A percentile compares a stretch with the other conserved stretches of the same genome.
Evolutionary conservation across 2,113 vertebrate species (phyloP).

Genomic region (Rhinichthys klamathensis): DNA sequence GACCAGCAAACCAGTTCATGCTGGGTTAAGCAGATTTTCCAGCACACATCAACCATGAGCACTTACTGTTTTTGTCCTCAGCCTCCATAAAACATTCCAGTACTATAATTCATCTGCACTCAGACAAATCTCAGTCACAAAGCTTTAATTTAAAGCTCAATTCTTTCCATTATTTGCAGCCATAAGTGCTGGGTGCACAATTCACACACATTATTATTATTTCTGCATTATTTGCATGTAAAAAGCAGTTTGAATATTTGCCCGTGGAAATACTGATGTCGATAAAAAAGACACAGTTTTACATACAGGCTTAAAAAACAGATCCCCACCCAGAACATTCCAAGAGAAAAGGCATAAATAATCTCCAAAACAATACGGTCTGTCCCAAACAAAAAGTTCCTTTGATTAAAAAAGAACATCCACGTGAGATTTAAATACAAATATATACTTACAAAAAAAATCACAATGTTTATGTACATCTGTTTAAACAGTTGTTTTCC

Average conservation of each 20-base stretch:
- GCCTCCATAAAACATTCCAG: conserved; percentile 11
- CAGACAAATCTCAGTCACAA: conserved; percentile 3
- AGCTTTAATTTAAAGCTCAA: conserved; percentile 41
- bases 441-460: conserved; percentile 93
- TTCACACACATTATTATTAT: conserved; percentile 10
- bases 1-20: not conserved
- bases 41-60: not conserved
- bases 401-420: conserved; percentile 50
- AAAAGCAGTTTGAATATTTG: not conserved
- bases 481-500: not conserved
- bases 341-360: conserved; percentile 46
- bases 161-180: not conserved
- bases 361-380: conserved; percentile 42
- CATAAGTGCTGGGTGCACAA: conserved; percentile 26
- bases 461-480: conserved; percentile 91
- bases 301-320: conserved; percentile 26
- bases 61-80: not conserved
- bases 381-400: not conserved
- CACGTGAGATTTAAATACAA: conserved; percentile 90
- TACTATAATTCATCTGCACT: not conserved
- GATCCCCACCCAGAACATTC: conserved; percentile 12
- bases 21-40: not conserved
- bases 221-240: conserved; percentile 18
- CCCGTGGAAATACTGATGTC: conserved; percentile 28
- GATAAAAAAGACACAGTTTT: conserved; percentile 14